Conservation (phyloP, 2,888 invertebrate species). For the Ryuthela nishihirai region DNA sequence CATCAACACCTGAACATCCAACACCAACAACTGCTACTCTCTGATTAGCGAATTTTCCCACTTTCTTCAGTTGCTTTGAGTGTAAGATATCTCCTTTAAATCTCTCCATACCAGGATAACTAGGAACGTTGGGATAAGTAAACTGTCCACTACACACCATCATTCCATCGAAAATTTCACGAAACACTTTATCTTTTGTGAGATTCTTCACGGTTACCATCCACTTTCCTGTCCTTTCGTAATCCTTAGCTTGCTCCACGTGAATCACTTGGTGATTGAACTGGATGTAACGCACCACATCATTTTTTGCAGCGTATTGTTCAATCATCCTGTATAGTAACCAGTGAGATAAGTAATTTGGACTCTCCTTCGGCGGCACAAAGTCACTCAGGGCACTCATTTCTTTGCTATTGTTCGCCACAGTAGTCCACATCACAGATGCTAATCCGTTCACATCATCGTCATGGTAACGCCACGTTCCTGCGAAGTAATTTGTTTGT, state of each 20-base stretch:
- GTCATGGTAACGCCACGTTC: no score
- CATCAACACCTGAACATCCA: conserved; percentile 54
- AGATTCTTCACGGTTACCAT: conserved; percentile 35
- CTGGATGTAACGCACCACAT: conserved; percentile 42
- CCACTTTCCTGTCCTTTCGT: conserved; percentile 34
- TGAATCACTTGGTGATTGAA: conserved; percentile 45
- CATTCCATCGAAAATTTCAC: conserved; percentile 50
- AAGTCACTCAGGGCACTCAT: conserved; percentile 52
- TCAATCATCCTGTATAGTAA: conserved; percentile 16
- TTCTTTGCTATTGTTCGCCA: conserved; percentile 51
- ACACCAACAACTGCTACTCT: conserved; percentile 54
- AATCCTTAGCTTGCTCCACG: conserved; percentile 23
- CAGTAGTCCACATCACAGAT: conserved; percentile 48
- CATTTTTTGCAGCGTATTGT: conserved; percentile 7
- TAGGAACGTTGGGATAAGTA: conserved; percentile 50
- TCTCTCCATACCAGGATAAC: conserved; percentile 49
- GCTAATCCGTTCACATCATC: no score
- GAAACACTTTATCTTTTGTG: conserved; percentile 17
- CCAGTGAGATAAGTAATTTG: conserved; percentile 51
- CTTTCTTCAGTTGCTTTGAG: conserved; percentile 41
- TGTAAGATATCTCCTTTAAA: conserved; percentile 45
- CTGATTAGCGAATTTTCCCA: conserved; percentile 44
- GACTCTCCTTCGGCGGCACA: conserved; percentile 50
- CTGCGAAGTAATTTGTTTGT: no score
- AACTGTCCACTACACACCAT: conserved; percentile 55